These are phyloP conservation scores for Ormyrus labotus DNA, from an alignment of 2,888 invertebrate species.

Conservation along the genomic window DNA sequence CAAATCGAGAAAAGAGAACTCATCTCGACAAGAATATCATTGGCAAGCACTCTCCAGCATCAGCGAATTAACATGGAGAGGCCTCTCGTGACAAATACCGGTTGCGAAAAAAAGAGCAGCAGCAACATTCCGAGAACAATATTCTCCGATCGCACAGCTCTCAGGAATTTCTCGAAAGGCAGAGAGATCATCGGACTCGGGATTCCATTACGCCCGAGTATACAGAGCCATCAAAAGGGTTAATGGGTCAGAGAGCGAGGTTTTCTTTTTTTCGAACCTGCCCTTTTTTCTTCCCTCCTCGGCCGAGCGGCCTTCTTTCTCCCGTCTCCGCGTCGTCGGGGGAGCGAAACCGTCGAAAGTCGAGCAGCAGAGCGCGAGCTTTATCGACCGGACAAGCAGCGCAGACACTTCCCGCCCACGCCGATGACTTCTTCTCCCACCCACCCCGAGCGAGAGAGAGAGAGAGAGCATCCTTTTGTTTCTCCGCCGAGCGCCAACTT, in stretches of 20 bases:
- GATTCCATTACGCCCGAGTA: conserved; percentile 40
- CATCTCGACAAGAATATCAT: too few relatives aligned
- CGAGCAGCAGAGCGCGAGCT: conserved; percentile 47
- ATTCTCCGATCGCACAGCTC: not conserved
- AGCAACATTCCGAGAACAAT: too few relatives aligned
- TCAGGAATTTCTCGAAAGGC: not conserved
- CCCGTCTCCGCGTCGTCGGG: not conserved
- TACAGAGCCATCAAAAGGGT: conserved; percentile 40
- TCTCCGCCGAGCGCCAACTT: not conserved
- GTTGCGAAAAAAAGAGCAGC: too few relatives aligned
- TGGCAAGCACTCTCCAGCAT: too few relatives aligned
- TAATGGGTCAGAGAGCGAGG: conserved; percentile 42
- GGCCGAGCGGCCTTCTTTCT: too few relatives aligned
- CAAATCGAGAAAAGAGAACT: too few relatives aligned
- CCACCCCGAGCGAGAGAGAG: not conserved
- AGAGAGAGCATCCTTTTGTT: not conserved
- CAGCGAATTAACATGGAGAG: too few relatives aligned
- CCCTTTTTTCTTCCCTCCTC: not conserved
- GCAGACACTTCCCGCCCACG: conserved; percentile 42
- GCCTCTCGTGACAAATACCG: too few relatives aligned
- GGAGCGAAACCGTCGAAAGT: conserved; percentile 37
- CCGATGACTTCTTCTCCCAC: conserved; percentile 34
- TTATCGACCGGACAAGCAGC: conserved; percentile 49
- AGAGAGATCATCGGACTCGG: conserved; percentile 6
- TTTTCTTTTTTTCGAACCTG: conserved; percentile 26